Evolutionary conservation across 1,140 invertebrate genomes (phyloP), one percentile per base, ranked within the genome.

Genomic region (Xylocopa sonorina): DNA sequence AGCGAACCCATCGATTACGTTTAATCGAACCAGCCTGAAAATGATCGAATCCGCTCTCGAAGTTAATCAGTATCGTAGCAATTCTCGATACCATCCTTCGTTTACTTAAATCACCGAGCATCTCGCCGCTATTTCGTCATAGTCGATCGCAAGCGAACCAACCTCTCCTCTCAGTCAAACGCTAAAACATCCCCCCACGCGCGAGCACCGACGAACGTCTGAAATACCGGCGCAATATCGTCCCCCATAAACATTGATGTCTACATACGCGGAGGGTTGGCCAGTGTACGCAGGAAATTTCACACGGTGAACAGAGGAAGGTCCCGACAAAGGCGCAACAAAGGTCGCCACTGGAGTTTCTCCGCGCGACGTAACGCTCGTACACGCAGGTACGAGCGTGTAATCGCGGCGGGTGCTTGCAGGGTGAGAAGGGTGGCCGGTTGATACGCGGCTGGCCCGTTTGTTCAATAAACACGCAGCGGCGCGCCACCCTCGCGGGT

Each of bases 391-490:
- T 78, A 67, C 51, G 38, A 55, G 60, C n/a, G n/a, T 24, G 41
- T 48, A 46, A 62, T 77, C 64, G 50, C 63, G 46, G n/a, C n/a
- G n/a, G n/a, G n/a, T 21, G 32, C 29, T 21, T 27, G 38, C 53
- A 29, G 43, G 55, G 34, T 51, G 29, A 57, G 51, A 24, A 50
- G 55, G 71, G 79, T n/a, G n/a, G 69, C 83, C 63, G 74, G 29
- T 16, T 46, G 67, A 84, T 76, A 80, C 64, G 55, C 38, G 3
- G 51, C 68, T 43, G 58, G 46, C 0, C 24, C 71, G 66, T 84
- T 83, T 78, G 82, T 80, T 84, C 66, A 57, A 80, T 83, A 75
- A 84, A 84, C 50, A 71, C 43, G 53, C 51, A 51, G 24, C 46
- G 29, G 38, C 12, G 38, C 55, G 51, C 73, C n/a, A 3, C 5